Conservation (phyloP, 2,888 invertebrate species). For the Zelleria hepariella region DNA sequence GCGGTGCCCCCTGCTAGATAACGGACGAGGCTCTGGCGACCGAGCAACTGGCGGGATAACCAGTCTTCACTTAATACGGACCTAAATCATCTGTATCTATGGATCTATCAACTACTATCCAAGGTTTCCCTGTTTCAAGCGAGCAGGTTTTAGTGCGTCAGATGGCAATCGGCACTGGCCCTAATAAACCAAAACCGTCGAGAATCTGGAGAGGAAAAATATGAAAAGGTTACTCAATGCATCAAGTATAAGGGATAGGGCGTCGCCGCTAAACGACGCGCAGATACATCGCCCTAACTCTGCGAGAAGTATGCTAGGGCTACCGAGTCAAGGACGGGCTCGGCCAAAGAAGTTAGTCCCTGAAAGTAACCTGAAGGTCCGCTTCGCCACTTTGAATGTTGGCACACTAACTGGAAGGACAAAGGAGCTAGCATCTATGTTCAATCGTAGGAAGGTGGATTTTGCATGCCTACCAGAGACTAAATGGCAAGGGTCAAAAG, state of each 20-base stretch:
- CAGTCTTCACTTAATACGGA: slow-evolving; percentile 3
- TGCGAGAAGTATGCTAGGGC: slow-evolving; percentile 5
- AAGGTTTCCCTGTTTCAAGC: neutral
- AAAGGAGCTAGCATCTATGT: slow-evolving; percentile 6
- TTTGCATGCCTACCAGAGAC: slow-evolving; percentile 2
- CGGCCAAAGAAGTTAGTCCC: slow-evolving; percentile 9
- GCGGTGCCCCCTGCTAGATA: slow-evolving; percentile 12
- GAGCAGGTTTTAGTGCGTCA: neutral
- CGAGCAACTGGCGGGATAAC: slow-evolving; percentile 10
- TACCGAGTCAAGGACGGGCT: slow-evolving; percentile 12
- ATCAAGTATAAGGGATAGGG: neutral
- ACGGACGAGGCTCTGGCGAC: slow-evolving; percentile 12
- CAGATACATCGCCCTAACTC: slow-evolving; percentile 8
- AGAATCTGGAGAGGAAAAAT: neutral
- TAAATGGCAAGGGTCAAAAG: slow-evolving; percentile 7
- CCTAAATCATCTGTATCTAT: neutral
- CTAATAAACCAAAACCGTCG: neutral
- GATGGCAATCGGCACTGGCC: neutral
- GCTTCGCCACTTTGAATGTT: neutral
- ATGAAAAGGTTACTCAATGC: neutral
- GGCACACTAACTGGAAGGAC: slow-evolving; percentile 8
- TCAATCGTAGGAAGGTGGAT: slow-evolving; percentile 7
- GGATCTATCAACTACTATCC: neutral
- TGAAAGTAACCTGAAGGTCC: neutral
- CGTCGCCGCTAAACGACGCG: slow-evolving; percentile 10